phyloP scores from a whole-genome alignment of 2,888 invertebrate genomes.

The Ichneumoninae sp. region DNA sequence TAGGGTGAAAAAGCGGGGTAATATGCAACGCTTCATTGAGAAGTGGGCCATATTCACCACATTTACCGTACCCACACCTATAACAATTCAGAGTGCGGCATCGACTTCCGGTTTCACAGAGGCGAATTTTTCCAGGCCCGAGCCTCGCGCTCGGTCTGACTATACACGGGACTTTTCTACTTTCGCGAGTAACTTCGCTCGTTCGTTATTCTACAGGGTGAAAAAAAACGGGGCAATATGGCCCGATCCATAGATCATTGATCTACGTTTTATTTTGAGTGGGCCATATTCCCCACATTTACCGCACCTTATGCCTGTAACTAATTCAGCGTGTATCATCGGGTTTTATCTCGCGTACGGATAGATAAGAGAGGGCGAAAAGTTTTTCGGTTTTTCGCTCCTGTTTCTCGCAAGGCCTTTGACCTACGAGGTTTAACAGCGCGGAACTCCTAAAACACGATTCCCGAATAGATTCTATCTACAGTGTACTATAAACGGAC shows the following conservation, averaged over 20 bases:
- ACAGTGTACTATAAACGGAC: not conserved
- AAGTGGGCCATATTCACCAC: too few relatives aligned
- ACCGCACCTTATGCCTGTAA: too few relatives aligned
- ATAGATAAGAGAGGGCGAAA: conserved; percentile 29
- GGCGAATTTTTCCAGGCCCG: not conserved
- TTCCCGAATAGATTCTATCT: conserved; percentile 29
- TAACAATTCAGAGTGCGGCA: not conserved
- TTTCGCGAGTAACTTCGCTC: not conserved
- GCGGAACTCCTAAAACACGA: conserved; percentile 8
- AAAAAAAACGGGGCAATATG: too few relatives aligned
- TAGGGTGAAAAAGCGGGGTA: too few relatives aligned
- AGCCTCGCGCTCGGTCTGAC: not conserved
- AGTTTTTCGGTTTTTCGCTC: conserved; percentile 13
- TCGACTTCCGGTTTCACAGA: conserved; percentile 33
- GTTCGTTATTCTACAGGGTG: not conserved
- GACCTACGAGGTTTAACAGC: not conserved
- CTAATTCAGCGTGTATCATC: not conserved
- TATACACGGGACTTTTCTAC: not conserved
- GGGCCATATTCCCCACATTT: too few relatives aligned
- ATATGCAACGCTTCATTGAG: not conserved
- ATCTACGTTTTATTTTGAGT: not conserved
- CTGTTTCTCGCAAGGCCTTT: not conserved
- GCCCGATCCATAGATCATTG: too few relatives aligned
- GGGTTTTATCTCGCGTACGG: conserved; percentile 1
- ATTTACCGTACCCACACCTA: too few relatives aligned